A percentile compares a stretch with the other conserved stretches of the same genome.
These are phyloP conservation scores for Deilephila porcellus DNA, from an alignment of 2,888 invertebrate species.

Conservation along the genomic window DNA sequence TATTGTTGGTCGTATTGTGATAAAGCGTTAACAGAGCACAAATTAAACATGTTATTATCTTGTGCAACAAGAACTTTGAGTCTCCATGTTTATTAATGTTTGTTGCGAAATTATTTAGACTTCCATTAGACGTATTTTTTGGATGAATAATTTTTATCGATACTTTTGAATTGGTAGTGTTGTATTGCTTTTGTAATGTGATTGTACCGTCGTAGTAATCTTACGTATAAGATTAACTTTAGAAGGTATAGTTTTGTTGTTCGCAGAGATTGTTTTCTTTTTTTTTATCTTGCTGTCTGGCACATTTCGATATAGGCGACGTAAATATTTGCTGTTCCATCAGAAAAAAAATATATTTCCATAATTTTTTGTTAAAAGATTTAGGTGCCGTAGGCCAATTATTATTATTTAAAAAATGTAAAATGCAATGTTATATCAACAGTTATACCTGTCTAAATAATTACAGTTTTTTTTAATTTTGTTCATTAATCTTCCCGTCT, in stretches of 20 bases:
- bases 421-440: background rate
- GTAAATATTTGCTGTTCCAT: constrained; percentile 1
- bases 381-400: background rate
- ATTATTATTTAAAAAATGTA: background rate
- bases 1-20: constrained; percentile 73
- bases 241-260: constrained; percentile 67
- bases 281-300: constrained; percentile 34
- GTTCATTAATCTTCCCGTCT: background rate
- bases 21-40: constrained; percentile 64
- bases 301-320: constrained; percentile 38
- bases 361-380: background rate
- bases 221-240: constrained; percentile 75
- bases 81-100: constrained; percentile 44
- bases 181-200: constrained; percentile 54
- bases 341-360: too few relatives aligned
- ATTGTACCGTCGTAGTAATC: constrained; percentile 77
- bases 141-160: background rate
- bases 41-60: constrained; percentile 54
- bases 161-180: constrained; percentile 4
- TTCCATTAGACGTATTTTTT: constrained; percentile 38
- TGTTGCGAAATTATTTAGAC: constrained; percentile 47
- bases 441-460: too few relatives aligned
- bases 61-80: constrained; percentile 61
- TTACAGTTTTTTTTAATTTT: too few relatives aligned
- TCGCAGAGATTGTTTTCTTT: constrained; percentile 41